phyloP scores from a whole-genome alignment of 2,113 vertebrate species.

The Eidolon helvum region DNA sequence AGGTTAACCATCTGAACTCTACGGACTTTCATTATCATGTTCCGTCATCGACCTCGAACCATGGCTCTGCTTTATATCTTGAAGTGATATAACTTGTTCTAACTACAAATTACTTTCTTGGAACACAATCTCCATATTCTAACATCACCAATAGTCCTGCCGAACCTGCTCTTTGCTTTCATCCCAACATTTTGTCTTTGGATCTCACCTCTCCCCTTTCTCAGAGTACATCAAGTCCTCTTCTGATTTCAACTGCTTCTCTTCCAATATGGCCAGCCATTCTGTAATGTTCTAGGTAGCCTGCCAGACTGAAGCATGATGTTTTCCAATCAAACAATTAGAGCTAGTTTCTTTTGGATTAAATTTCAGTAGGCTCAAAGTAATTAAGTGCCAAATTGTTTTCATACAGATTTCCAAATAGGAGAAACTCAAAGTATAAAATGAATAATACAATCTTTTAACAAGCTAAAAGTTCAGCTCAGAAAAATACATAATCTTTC shows the following conservation, averaged over 20 bases:
- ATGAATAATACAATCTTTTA: constrained; percentile 1
- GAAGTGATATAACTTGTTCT: not conserved
- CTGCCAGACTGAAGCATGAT: not conserved
- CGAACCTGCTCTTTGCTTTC: not conserved
- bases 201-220: not conserved
- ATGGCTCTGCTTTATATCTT: not conserved
- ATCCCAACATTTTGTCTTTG: not conserved
- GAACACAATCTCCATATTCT: not conserved
- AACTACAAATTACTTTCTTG: not conserved
- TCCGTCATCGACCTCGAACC: not conserved
- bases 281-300: not conserved
- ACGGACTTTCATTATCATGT: not conserved
- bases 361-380: constrained; percentile 27
- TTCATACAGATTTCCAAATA: constrained; percentile 34
- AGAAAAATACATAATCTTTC: constrained; percentile 34
- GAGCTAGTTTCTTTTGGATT: constrained; percentile 31
- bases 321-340: constrained; percentile 35
- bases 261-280: not conserved
- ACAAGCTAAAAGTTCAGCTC: constrained; percentile 16
- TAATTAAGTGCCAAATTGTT: constrained; percentile 32
- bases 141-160: not conserved
- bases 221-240: not conserved
- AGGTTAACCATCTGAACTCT: not conserved
- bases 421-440: constrained; percentile 42
- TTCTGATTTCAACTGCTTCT: not conserved